Percentiles rank a stretch among this genome's conserved stretches.
Evolutionary conservation across 2,113 vertebrate genomes (phyloP).

Genomic region (Nesogale talazaci): DNA sequence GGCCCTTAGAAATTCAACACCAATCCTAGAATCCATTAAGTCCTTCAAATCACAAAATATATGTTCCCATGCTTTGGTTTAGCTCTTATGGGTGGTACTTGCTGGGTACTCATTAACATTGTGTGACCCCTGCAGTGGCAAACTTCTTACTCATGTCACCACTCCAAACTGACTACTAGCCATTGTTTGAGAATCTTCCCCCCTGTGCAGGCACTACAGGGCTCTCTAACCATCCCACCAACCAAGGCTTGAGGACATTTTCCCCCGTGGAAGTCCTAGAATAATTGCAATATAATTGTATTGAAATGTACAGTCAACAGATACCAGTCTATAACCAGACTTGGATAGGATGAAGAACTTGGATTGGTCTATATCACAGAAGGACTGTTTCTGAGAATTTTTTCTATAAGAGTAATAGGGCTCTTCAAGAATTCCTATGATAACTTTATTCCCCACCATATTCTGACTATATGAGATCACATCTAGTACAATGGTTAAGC

Average conservation of each 20-base stretch:
- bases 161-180: neutral
- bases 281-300: neutral
- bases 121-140: neutral
- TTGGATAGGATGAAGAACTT: neutral
- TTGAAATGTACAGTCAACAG: neutral
- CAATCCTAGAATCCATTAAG: no score
- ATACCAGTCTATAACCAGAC: neutral
- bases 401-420: neutral
- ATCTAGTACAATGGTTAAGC: neutral
- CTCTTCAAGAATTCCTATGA: neutral
- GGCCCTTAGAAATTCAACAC: neutral
- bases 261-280: neutral
- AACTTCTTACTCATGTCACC: neutral
- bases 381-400: neutral
- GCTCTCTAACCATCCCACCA: neutral
- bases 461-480: no score
- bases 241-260: neutral
- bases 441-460: neutral
- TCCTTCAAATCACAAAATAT: no score
- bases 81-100: neutral
- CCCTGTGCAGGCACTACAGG: no score
- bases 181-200: neutral
- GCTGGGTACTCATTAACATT: neutral
- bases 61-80: neutral
- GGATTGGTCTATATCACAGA: neutral